These are phyloP conservation scores for Polypedilum vanderplanki DNA, from an alignment of 1,140 invertebrate genomes.

Conservation along the genomic window DNA sequence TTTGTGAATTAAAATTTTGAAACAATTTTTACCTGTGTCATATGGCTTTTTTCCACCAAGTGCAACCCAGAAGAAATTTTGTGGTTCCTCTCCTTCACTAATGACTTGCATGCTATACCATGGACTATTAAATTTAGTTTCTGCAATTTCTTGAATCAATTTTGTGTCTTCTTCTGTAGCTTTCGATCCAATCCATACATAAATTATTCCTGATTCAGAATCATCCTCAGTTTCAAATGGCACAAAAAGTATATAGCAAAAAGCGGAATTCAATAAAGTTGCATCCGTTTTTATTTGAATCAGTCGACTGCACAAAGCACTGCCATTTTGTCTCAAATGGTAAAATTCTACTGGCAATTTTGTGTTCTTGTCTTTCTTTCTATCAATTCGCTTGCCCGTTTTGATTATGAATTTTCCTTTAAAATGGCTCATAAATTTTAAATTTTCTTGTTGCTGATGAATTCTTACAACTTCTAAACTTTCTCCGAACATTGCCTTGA, in stretches of 20 bases:
- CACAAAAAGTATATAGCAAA: conserved; percentile 93
- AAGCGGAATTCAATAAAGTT: conserved; percentile 68
- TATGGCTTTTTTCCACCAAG: conserved; percentile 90
- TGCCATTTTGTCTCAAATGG: conserved; percentile 92
- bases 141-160: conserved; percentile 87
- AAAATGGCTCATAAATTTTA: conserved; percentile 98
- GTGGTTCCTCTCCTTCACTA: conserved; percentile 95
- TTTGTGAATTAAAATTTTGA: background rate
- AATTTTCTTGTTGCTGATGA: conserved; percentile 98
- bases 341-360: conserved; percentile 79
- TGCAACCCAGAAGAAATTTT: conserved; percentile 98
- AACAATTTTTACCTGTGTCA: conserved; percentile 49
- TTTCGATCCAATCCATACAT: conserved; percentile 94
- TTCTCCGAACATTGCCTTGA: conserved; percentile 90
- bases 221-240: conserved; percentile 89
- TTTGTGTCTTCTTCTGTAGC: conserved; percentile 80
- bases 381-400: conserved; percentile 73
- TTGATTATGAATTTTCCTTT: conserved; percentile 92
- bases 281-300: conserved; percentile 84
- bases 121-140: conserved; percentile 86
- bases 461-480: conserved; percentile 94
- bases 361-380: conserved; percentile 46
- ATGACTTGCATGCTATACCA: conserved; percentile 78
- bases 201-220: conserved; percentile 83
- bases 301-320: conserved; percentile 85